Evolutionary conservation across 2,888 invertebrate genomes (phyloP).

Genomic region (Heliconius charithonia): DNA sequence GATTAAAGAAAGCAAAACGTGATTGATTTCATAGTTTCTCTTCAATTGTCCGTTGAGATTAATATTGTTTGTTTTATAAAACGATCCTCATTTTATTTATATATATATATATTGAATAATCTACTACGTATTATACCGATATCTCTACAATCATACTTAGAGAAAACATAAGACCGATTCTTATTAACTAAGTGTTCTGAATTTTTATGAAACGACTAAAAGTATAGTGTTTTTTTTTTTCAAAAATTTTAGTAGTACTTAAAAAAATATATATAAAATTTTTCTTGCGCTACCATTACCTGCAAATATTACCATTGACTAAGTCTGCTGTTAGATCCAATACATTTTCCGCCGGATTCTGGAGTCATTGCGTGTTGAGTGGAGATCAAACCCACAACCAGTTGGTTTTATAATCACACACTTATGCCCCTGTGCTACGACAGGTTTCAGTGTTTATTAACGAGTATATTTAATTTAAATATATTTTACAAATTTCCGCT

Average conservation of each 20-base stretch:
- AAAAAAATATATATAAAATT: no score
- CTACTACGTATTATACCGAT: background rate
- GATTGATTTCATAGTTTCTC: conserved; percentile 76
- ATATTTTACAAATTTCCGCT: background rate
- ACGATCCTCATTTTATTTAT: conserved; percentile 15
- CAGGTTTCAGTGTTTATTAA: no score
- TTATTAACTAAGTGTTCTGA: background rate
- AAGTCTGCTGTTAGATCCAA: background rate
- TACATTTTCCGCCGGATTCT: no score
- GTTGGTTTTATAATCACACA: no score
- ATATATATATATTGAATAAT: background rate
- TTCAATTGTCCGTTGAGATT: conserved; percentile 60
- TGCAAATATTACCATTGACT: background rate
- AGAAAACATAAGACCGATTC: no score
- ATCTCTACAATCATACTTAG: background rate
- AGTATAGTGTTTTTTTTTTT: no score
- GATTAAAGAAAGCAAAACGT: conserved; percentile 70
- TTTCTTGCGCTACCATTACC: no score
- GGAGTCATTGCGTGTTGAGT: no score
- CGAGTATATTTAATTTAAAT: no score
- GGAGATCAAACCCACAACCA: no score
- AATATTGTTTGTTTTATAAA: conserved; percentile 23
- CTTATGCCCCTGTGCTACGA: no score
- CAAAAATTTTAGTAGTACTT: no score
- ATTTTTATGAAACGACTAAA: background rate